Conservation (phyloP, 2,888 invertebrate species). For the Furcula furcula region DNA sequence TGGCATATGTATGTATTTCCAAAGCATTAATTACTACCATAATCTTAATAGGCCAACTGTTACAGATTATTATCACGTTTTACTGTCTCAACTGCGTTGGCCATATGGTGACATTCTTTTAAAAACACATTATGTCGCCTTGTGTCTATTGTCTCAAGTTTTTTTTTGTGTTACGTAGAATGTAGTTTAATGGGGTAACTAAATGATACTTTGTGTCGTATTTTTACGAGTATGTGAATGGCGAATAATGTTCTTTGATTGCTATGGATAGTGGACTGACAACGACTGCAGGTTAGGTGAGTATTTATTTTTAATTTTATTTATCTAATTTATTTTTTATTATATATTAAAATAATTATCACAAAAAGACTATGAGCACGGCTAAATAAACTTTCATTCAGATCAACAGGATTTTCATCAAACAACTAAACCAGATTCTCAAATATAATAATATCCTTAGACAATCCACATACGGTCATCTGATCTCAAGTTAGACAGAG, state of each 20-base stretch:
- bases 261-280: background rate
- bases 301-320: too few species aligned
- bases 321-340: too few species aligned
- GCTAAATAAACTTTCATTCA: too few species aligned
- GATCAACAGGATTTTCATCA: too few species aligned
- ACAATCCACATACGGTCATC: too few species aligned
- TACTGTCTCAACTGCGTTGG: slow-evolving; percentile 43
- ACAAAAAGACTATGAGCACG: too few species aligned
- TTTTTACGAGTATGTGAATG: too few species aligned
- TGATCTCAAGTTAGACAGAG: too few species aligned
- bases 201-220: slow-evolving; percentile 15
- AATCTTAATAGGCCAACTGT: slow-evolving; percentile 54
- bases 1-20: slow-evolving; percentile 10
- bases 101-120: slow-evolving; percentile 63
- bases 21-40: slow-evolving; percentile 24
- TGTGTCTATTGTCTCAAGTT: slow-evolving; percentile 30
- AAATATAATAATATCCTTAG: too few species aligned
- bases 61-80: slow-evolving; percentile 54
- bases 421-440: too few species aligned
- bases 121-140: slow-evolving; percentile 36
- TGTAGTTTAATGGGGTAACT: slow-evolving; percentile 23
- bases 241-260: slow-evolving; percentile 4
- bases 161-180: slow-evolving; percentile 22
- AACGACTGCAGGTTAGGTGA: too few species aligned
- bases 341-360: too few species aligned